These are phyloP conservation scores for Calonectris borealis DNA, from an alignment of 2,113 vertebrate genomes.

Conservation along the genomic window DNA sequence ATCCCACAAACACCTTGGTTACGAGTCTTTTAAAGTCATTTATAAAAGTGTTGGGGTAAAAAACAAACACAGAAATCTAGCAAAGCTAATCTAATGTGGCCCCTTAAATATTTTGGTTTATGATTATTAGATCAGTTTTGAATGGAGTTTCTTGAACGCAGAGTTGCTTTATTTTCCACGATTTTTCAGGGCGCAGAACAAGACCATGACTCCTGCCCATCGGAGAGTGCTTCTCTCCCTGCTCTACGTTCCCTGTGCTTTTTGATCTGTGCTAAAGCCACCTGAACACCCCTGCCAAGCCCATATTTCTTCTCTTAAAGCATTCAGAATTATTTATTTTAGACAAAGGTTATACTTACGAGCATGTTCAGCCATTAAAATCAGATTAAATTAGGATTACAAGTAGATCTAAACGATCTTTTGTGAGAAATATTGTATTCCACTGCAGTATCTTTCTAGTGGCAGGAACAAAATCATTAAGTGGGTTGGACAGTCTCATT, in stretches of 20 bases:
- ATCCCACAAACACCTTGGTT: not conserved
- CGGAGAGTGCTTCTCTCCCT: not conserved
- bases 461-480: not conserved
- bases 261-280: not conserved
- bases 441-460: not conserved
- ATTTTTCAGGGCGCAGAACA: not conserved
- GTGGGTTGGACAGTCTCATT: not conserved
- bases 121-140: not conserved
- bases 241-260: not conserved
- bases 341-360: accelerated
- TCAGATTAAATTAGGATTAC: not conserved
- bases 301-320: not conserved
- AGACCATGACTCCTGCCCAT: accelerated
- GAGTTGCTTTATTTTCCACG: not conserved
- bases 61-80: not conserved
- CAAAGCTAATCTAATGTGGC: too few species aligned
- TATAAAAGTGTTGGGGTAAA: not conserved
- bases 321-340: not conserved
- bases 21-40: not conserved
- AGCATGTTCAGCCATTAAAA: not conserved
- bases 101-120: not conserved
- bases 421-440: not conserved
- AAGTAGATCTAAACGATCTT: not conserved
- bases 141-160: not conserved
- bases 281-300: not conserved